Percentiles rank a stretch among this genome's conserved stretches.
Conservation (phyloP, 2,113 vertebrate species). For the Empidonax traillii region DNA sequence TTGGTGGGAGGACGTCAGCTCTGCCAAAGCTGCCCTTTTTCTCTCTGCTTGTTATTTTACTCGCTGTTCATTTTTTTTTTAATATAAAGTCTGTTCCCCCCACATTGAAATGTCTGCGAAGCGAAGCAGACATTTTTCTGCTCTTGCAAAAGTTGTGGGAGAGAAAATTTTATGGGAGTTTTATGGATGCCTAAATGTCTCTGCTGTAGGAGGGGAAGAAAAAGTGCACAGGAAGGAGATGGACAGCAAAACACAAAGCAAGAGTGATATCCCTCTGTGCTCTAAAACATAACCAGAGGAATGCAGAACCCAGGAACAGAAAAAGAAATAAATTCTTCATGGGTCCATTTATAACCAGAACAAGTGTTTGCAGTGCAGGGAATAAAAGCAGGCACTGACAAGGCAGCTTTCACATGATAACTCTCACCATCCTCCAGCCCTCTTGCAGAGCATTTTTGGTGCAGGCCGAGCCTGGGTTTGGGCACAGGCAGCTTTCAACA, state of each 20-base stretch:
- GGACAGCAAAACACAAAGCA: slow-evolving; percentile 43
- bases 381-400: neutral
- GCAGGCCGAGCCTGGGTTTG: neutral
- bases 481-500: neutral
- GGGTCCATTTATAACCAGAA: slow-evolving; percentile 34
- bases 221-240: slow-evolving; percentile 44
- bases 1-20: neutral
- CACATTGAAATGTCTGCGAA: neutral
- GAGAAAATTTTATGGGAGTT: slow-evolving; percentile 57
- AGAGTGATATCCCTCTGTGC: slow-evolving; percentile 16
- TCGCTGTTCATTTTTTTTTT: neutral
- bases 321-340: slow-evolving; percentile 46
- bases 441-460: neutral
- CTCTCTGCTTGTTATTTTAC: slow-evolving; percentile 27
- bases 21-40: slow-evolving; percentile 11
- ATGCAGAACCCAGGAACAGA: slow-evolving; percentile 20
- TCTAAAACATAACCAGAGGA: neutral
- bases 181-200: slow-evolving; percentile 63
- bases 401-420: neutral
- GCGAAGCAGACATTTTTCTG: slow-evolving; percentile 36
- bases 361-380: slow-evolving; percentile 14
- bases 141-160: slow-evolving; percentile 27
- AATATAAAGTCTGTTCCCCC: neutral
- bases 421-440: neutral
- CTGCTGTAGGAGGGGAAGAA: slow-evolving; percentile 31